A percentile compares a stretch with the other conserved stretches of the same genome.
Evolutionary conservation across 1,140 invertebrate genomes (phyloP).

Genomic region (Hyles vespertilio): DNA sequence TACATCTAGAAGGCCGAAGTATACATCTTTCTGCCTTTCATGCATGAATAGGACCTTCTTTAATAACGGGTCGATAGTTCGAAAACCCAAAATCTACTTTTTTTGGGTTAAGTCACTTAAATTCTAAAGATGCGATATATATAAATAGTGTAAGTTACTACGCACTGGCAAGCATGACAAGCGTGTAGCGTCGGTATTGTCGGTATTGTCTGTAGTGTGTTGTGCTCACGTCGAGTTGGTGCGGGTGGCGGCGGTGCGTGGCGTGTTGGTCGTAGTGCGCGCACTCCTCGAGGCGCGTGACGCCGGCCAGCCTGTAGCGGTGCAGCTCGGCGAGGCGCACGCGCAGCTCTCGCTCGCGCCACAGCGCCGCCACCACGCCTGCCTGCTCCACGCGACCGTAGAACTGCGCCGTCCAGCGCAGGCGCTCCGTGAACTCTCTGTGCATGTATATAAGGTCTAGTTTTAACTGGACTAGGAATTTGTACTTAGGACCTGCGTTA

Average conservation of each 20-base stretch:
- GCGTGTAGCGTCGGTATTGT: too few species aligned
- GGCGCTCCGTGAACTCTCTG: constrained; percentile 86
- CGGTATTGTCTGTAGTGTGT: too few species aligned
- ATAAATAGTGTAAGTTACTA: too few species aligned
- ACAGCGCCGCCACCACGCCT: constrained; percentile 84
- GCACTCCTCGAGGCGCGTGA: constrained; percentile 88
- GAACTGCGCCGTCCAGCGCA: constrained; percentile 92
- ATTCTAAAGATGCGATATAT: too few species aligned
- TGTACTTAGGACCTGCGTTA: too few species aligned
- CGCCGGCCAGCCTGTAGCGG: constrained; percentile 87
- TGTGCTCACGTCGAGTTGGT: constrained; percentile 59
- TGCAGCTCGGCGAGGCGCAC: constrained; percentile 88
- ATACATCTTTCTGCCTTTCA: too few species aligned
- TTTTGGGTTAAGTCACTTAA: too few species aligned
- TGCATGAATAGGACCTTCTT: too few species aligned
- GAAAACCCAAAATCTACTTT: too few species aligned
- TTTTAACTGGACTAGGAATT: not conserved
- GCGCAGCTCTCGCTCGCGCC: constrained; percentile 89
- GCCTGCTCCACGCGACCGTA: constrained; percentile 90
- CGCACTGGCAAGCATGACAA: too few species aligned
- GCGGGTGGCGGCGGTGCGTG: constrained; percentile 56
- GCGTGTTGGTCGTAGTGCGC: constrained; percentile 88
- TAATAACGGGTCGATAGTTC: too few species aligned
- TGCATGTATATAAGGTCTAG: not conserved
- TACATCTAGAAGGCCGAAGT: too few species aligned